These are phyloP conservation scores for Cyprinodon diabolis DNA, from an alignment of 2,797 vertebrate genomes.

Conservation along the genomic window DNA sequence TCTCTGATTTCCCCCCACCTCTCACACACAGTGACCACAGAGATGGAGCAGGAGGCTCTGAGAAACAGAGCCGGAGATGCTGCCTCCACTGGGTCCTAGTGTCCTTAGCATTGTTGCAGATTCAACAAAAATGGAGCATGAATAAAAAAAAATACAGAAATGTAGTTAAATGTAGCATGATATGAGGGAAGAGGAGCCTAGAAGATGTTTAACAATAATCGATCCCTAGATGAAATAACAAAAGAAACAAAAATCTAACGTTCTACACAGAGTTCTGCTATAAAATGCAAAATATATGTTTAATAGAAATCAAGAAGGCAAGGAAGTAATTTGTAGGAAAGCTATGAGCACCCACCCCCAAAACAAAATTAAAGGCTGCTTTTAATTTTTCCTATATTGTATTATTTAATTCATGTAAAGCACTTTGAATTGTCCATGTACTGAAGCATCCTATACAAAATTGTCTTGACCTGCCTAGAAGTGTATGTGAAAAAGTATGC, in stretches of 20 bases:
- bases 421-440: too few species aligned
- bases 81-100: constrained; percentile 73
- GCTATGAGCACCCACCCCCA: too few species aligned
- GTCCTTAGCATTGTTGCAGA: not conserved
- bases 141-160: not conserved
- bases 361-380: too few species aligned
- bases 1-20: constrained; percentile 53
- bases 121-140: constrained; percentile 2
- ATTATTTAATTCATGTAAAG: too few species aligned
- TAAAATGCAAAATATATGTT: too few species aligned
- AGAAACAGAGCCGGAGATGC: constrained; percentile 56
- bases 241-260: not conserved
- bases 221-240: not conserved
- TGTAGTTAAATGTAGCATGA: not conserved
- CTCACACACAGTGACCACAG: constrained; percentile 77
- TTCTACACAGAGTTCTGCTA: not conserved
- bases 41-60: constrained; percentile 75
- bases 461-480: too few species aligned
- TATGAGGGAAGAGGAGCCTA: not conserved
- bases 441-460: too few species aligned
- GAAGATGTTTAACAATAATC: not conserved
- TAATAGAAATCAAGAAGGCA: too few species aligned
- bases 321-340: too few species aligned
- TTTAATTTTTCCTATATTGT: too few species aligned
- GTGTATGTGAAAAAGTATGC: too few species aligned